phyloP scores from a whole-genome alignment of 2,797 vertebrate genomes.

The Lacerta bilineata region DNA sequence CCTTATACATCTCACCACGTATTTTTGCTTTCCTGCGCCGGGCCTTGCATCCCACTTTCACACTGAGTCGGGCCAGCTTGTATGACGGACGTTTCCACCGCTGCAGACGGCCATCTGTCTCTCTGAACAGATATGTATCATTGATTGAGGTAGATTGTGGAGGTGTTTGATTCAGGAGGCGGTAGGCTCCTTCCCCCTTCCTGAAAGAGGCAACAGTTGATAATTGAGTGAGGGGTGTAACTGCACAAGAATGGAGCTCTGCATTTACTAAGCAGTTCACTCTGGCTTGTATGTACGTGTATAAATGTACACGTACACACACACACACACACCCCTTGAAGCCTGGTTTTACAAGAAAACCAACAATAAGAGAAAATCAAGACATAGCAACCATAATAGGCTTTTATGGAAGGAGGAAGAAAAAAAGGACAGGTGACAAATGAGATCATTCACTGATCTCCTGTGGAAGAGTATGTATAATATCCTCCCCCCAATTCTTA shows the following conservation, averaged over 20 bases:
- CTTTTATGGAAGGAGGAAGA: not conserved
- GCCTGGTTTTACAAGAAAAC: not conserved
- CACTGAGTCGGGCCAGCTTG: conserved; percentile 42
- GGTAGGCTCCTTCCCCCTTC: conserved; percentile 91
- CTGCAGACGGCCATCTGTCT: conserved; percentile 88
- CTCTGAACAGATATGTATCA: conserved; percentile 89
- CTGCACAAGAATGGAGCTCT: not conserved
- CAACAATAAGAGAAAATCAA: not conserved
- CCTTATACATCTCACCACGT: conserved; percentile 26
- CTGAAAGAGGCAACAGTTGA: conserved; percentile 68
- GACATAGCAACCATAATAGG: not conserved
- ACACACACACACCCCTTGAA: too few species aligned
- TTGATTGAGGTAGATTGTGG: conserved; percentile 73
- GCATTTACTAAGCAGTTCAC: too few species aligned
- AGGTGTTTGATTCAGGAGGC: conserved; percentile 79
- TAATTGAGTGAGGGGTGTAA: not conserved
- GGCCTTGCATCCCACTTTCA: conserved; percentile 9
- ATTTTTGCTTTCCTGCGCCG: conserved; percentile 32
- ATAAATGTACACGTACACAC: too few species aligned
- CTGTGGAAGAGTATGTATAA: not conserved
- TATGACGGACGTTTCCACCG: conserved; percentile 54
- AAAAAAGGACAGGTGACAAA: not conserved
- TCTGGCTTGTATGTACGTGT: too few species aligned
- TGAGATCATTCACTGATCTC: not conserved
- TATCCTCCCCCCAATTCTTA: not conserved